These are phyloP conservation scores for Ectropis crepuscularia DNA, from an alignment of 2,888 invertebrate genomes.

Conservation along the genomic window DNA sequence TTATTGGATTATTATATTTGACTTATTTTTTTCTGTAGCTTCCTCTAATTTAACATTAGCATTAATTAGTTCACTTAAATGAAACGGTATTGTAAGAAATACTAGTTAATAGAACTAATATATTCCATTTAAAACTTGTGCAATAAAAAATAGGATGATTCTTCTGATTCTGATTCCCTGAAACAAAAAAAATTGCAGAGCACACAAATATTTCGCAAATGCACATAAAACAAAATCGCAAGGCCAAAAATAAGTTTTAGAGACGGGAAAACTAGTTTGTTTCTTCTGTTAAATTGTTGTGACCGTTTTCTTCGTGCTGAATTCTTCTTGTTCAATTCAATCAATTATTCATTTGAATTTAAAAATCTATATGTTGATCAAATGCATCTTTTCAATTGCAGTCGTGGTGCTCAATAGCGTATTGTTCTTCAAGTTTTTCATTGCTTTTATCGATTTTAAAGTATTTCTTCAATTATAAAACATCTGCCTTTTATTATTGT, in stretches of 20 bases:
- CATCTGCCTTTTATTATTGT: too few relatives aligned
- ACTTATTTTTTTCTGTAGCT: too few relatives aligned
- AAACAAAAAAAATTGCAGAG: constrained; percentile 55
- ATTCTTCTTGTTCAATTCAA: background rate
- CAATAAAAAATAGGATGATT: too few relatives aligned
- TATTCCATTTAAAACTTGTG: too few relatives aligned
- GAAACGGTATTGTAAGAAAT: too few relatives aligned
- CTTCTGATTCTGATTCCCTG: constrained; percentile 9
- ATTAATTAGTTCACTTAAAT: too few relatives aligned
- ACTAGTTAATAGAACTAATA: too few relatives aligned
- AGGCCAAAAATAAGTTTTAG: constrained; percentile 16
- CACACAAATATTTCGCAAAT: constrained; percentile 49
- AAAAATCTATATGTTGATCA: too few relatives aligned
- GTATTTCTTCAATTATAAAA: too few relatives aligned
- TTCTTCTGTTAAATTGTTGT: background rate
- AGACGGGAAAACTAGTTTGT: background rate
- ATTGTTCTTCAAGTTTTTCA: background rate
- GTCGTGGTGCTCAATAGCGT: background rate
- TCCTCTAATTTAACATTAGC: too few relatives aligned
- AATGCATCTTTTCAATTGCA: too few relatives aligned
- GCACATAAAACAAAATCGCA: constrained; percentile 44
- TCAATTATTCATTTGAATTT: background rate
- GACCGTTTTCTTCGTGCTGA: background rate
- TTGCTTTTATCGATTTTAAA: background rate
- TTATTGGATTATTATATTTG: too few relatives aligned